phyloP scores from a whole-genome alignment of 1,140 invertebrate species.

The Drosophila hydei region DNA sequence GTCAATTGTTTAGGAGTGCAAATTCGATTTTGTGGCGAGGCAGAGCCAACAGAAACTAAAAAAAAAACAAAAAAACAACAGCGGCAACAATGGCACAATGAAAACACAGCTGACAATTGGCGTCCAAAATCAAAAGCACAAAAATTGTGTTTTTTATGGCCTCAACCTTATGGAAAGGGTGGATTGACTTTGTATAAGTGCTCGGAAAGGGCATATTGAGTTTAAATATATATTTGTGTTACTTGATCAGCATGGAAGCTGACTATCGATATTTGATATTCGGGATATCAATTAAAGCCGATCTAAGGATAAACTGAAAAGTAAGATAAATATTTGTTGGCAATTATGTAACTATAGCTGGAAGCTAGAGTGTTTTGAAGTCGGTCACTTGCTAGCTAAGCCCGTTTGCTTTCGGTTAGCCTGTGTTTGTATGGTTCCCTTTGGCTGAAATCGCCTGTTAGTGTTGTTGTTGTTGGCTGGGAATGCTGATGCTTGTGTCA shows the following conservation, averaged over 20 bases:
- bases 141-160: conserved; percentile 24
- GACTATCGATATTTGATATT: no score
- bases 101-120: conserved; percentile 54
- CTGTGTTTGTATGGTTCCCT: conserved; percentile 51
- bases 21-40: conserved; percentile 82
- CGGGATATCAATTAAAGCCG: no score
- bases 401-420: no score
- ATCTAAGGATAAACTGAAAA: no score
- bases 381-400: no score
- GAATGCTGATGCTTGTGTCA: conserved; percentile 70
- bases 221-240: no score
- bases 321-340: no score
- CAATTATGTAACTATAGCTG: no score
- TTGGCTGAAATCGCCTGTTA: conserved; percentile 65
- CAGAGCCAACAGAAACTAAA: conserved; percentile 32
- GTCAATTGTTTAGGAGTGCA: conserved; percentile 83
- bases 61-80: conserved; percentile 18
- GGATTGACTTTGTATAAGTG: not conserved
- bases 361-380: no score
- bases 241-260: no score
- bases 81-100: conserved; percentile 4
- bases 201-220: no score
- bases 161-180: not conserved
- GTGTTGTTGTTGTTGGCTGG: conserved; percentile 44
- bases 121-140: conserved; percentile 62